A percentile compares a stretch with the other conserved stretches of the same genome.
These are phyloP conservation scores for Tricholaema leucomelas DNA, from an alignment of 2,113 vertebrate genomes.

Conservation along the genomic window DNA sequence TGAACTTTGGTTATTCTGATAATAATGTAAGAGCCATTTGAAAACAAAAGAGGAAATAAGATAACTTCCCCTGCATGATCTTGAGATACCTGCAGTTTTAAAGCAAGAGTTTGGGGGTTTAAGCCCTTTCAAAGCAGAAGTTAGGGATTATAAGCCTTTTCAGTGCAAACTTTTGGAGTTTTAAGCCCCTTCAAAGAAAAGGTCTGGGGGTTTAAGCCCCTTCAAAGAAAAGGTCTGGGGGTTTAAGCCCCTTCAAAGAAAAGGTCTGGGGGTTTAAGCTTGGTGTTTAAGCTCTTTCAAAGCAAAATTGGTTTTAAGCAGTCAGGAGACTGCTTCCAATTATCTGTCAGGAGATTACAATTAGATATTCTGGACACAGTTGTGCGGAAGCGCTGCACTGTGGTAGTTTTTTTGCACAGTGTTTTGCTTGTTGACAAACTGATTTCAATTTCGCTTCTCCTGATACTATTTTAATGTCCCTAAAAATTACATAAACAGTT, in stretches of 20 bases:
- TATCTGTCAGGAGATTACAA: not conserved
- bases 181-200: not conserved
- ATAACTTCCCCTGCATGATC: not conserved
- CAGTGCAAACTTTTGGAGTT: no score
- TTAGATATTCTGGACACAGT: not conserved
- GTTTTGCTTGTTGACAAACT: not conserved
- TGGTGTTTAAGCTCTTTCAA: not conserved
- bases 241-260: no score
- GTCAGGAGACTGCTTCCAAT: not conserved
- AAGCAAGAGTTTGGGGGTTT: no score
- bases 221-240: not conserved
- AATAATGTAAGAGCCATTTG: not conserved
- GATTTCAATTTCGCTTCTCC: not conserved
- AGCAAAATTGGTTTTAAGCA: not conserved
- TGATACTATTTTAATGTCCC: not conserved
- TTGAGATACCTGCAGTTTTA: not conserved
- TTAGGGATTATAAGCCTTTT: no score
- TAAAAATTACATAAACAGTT: not conserved
- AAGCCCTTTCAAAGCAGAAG: not conserved
- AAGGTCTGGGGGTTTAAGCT: no score
- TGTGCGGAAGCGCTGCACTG: not conserved
- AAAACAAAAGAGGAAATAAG: not conserved
- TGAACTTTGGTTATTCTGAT: not conserved
- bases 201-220: no score
- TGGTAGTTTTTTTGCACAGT: not conserved